Evolutionary conservation across 2,888 invertebrate genomes (phyloP), one percentile per base, ranked within the genome.

Genomic region (Eulithis testata): DNA sequence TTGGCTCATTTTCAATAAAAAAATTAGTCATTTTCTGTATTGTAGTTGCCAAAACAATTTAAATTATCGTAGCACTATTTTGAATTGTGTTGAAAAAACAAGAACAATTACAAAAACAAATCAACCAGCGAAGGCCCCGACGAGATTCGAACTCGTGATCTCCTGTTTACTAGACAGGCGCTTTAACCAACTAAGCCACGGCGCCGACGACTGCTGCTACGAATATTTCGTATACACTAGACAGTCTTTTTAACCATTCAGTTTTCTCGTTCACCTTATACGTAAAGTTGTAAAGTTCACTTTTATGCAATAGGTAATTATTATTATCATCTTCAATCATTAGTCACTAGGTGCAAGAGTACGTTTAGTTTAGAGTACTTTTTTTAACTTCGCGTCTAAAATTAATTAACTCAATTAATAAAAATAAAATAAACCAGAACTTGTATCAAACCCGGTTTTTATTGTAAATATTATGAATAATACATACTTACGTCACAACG

Each of bases 131-230:
- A 59, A 90, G 90, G 91, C 91, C 88, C 91, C 90, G 90, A 80
- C 90, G 88, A 90, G 90, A 90, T 91, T 91, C 90, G 90, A 91
- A 91, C 90, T 90, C 90, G 77, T 80, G 90, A 90, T 91, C 91
- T 91, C 90, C 90, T 91, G 91, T 91, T 90, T 91, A 91, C 90
- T 90, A 90, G 90, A 91, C 91, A 91, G 91, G 91, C 90, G 91
- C 90, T 90, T 90, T 90, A 89, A 90, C 90, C 90, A 89, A 90
- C 88, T 90, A 88, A 90, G 91, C 91, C 90, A 90, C 90, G 90
- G 90, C 88, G 89, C 90, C 88, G 53, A 53, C 63, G 52, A 14
- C 1, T n/a, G 2, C 4, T 0, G 0, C 0, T 8, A n/a, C 31
- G 31, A 63, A 63, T 43, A 31, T 58, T 58, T 2, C 63, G 2